Percentiles rank a stretch among this genome's conserved stretches.
These are phyloP conservation scores for Bombus pyrosoma DNA, from an alignment of 1,140 invertebrate species.

Conservation along the genomic window DNA sequence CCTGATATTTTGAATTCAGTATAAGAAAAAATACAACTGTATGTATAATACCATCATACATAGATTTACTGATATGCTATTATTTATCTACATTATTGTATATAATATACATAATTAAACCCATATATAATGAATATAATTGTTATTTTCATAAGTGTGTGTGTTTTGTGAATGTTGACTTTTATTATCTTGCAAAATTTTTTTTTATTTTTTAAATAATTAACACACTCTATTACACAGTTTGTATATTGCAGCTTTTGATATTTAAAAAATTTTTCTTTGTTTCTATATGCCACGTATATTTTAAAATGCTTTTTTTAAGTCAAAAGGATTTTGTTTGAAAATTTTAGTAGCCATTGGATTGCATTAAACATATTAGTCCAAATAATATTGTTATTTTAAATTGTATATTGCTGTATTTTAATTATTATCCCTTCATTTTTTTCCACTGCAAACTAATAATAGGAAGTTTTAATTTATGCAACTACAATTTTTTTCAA, in stretches of 20 bases:
- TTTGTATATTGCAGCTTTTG: not conserved
- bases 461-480: not conserved
- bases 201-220: slow-evolving; percentile 4
- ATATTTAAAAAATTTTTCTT: not conserved
- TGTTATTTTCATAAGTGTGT: slow-evolving; percentile 54
- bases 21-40: slow-evolving; percentile 59
- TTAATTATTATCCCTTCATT: not conserved
- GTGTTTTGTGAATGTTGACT: slow-evolving; percentile 27
- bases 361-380: not conserved
- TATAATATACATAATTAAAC: slow-evolving; percentile 68
- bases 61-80: slow-evolving; percentile 58
- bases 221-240: slow-evolving; percentile 8
- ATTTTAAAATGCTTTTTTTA: not conserved
- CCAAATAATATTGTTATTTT: slow-evolving; percentile 21
- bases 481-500: not conserved
- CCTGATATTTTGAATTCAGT: slow-evolving; percentile 41
- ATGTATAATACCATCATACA: slow-evolving; percentile 60
- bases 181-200: slow-evolving; percentile 20
- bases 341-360: not conserved
- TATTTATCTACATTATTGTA: slow-evolving; percentile 69
- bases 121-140: slow-evolving; percentile 61
- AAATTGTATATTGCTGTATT: not conserved
- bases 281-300: not conserved
- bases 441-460: not conserved
- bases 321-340: not conserved